Conservation (phyloP, 2,888 invertebrate species). For the Andrena haemorrhoa region DNA sequence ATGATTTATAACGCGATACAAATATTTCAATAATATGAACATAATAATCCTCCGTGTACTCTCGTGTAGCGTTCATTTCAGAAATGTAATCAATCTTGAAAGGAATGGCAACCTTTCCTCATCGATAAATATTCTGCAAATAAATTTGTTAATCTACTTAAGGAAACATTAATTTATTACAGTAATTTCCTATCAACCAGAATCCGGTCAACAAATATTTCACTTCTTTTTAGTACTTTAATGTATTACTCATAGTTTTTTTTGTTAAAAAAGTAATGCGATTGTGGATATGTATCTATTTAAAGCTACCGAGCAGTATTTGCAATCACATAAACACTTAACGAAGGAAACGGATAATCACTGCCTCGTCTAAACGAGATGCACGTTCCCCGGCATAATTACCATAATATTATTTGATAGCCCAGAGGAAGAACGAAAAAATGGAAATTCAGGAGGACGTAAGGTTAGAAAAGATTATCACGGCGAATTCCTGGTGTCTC, state of each 20-base stretch:
- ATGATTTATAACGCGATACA: slow-evolving; percentile 12
- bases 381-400: not conserved
- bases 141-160: not conserved
- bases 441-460: not conserved
- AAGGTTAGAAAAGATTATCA: slow-evolving; percentile 21
- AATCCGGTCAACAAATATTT: too few species aligned
- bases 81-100: not conserved
- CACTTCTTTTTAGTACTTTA: too few species aligned
- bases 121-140: not conserved
- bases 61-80: not conserved
- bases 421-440: not conserved
- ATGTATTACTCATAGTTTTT: too few species aligned
- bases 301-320: not conserved
- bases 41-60: slow-evolving; percentile 11
- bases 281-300: not conserved
- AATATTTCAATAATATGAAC: slow-evolving; percentile 21
- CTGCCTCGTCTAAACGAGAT: not conserved
- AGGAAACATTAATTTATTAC: not conserved
- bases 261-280: too few species aligned
- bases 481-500: not conserved
- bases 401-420: not conserved
- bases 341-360: not conserved
- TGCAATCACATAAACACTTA: not conserved
- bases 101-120: not conserved
- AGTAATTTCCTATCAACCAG: not conserved